These are phyloP conservation scores for Diarsia dahlii DNA, from an alignment of 2,888 invertebrate species.

Conservation along the genomic window DNA sequence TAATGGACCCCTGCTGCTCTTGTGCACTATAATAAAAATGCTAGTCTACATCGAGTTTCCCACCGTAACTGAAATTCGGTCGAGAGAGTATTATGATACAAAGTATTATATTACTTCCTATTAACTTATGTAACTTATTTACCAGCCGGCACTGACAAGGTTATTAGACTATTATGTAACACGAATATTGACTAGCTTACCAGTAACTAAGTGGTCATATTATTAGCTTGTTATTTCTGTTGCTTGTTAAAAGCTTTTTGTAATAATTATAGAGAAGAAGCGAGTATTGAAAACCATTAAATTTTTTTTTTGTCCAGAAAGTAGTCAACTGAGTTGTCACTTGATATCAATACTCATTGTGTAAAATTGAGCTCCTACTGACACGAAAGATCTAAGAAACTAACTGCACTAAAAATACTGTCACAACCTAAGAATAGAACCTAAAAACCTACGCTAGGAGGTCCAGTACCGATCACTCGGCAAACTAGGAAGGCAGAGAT, in stretches of 20 bases:
- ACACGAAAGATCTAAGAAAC: not conserved
- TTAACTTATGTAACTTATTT: conserved; percentile 27
- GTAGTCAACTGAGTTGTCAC: not conserved
- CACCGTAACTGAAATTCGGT: not conserved
- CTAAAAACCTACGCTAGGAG: not conserved
- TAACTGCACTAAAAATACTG: too few relatives aligned
- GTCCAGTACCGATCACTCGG: not conserved
- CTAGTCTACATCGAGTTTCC: not conserved
- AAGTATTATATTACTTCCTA: conserved; percentile 24
- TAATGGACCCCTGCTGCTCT: too few relatives aligned
- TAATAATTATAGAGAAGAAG: not conserved
- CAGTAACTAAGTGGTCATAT: not conserved
- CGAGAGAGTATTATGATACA: not conserved
- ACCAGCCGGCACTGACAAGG: conserved; percentile 9
- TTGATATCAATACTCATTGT: not conserved
- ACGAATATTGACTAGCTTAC: not conserved
- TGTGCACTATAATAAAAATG: not conserved
- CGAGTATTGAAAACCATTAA: not conserved
- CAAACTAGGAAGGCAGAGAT: not conserved
- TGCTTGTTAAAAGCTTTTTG: not conserved
- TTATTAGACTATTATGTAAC: not conserved
- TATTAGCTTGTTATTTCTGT: conserved; percentile 1
- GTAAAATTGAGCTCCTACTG: not conserved
- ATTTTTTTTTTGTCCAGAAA: not conserved
- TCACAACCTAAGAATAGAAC: not conserved